Base-by-base conservation (phyloP, 2,888 invertebrate genomes). In the Netelia fuscicornis region DNA sequence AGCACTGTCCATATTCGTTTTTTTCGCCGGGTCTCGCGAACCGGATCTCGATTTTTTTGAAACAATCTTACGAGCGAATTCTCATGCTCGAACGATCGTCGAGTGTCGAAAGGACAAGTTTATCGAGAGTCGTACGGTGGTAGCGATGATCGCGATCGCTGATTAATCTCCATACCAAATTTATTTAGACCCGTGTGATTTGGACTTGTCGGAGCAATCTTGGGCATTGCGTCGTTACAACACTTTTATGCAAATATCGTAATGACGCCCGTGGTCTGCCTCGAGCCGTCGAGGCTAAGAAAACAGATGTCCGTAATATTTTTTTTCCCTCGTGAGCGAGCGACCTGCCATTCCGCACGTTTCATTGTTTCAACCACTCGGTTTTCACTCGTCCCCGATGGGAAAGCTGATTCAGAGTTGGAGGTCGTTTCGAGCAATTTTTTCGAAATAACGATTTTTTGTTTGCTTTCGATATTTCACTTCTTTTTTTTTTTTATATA, bases 91-190 rank as follows among this genome's bases (percentile, higher is more conserved):
- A 9, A 25, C 44, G 44, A 60, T 44, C 44, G 42, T 70, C 17
- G 54, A 76, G 65, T 76, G 13, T 30, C 30, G 62, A 78, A 78
- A 78, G 3, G 78, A 78, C 74, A 68, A 58, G 52, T 68, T 62
- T 58, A 74, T 72, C 58, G 42, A 64, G 30, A 75, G 56, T 71
- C 54, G 52, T 13, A 20, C 6, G 25, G 17, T 20, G 9, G 25
- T 5, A 48, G 11, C 10, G 42, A 58, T n/a, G 52, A 82, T 77
- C 42, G 77, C 52, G 9, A 65, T 30, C 8, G 75, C 48, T 56
- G 58, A 62, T 72, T 78, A 83, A 83, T 83, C 60, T 74, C 20
- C 60, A 72, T 68, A 74, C 54, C 54, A 56, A 83, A 83, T 83
- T n/a, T 67, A 60, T 83, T 62, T 74, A 37, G 20, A 67, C 52